Percentiles rank a stretch among this genome's conserved stretches.
These are phyloP conservation scores for Otocyon megalotis DNA, from an alignment of 2,113 vertebrate genomes.

Conservation along the genomic window DNA sequence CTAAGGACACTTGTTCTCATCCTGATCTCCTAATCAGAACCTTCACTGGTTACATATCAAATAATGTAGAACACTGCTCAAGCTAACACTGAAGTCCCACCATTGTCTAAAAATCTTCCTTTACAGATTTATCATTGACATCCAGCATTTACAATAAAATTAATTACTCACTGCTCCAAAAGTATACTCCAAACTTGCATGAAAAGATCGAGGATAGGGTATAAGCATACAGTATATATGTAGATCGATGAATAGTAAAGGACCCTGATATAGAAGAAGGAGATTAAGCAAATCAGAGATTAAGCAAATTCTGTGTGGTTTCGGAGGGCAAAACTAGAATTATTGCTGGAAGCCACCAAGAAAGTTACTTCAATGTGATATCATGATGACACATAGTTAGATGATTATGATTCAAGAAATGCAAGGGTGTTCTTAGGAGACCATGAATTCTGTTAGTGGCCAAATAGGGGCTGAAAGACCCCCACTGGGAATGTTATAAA, in stretches of 20 bases:
- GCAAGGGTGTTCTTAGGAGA: not conserved
- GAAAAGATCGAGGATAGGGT: not conserved
- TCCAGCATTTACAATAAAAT: not conserved
- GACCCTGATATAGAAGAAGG: not conserved
- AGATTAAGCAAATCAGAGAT: not conserved
- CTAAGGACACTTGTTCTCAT: not conserved
- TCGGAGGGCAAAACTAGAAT: not conserved
- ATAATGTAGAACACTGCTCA: not conserved
- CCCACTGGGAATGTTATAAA: not conserved
- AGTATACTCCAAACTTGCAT: not conserved
- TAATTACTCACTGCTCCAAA: not conserved
- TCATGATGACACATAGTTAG: not conserved
- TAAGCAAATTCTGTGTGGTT: not conserved
- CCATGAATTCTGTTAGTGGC: not conserved
- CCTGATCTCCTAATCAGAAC: constrained; percentile 11
- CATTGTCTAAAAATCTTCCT: not conserved
- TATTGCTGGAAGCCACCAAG: not conserved
- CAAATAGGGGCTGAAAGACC: not conserved
- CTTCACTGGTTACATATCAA: not conserved
- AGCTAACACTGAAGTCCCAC: not conserved
- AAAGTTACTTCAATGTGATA: not conserved
- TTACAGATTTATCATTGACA: not conserved
- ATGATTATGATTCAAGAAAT: not conserved
- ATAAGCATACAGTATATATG: not conserved
- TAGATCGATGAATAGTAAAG: not conserved